These are phyloP conservation scores for Hecatera dysodea DNA, from an alignment of 2,888 invertebrate genomes.

Conservation along the genomic window DNA sequence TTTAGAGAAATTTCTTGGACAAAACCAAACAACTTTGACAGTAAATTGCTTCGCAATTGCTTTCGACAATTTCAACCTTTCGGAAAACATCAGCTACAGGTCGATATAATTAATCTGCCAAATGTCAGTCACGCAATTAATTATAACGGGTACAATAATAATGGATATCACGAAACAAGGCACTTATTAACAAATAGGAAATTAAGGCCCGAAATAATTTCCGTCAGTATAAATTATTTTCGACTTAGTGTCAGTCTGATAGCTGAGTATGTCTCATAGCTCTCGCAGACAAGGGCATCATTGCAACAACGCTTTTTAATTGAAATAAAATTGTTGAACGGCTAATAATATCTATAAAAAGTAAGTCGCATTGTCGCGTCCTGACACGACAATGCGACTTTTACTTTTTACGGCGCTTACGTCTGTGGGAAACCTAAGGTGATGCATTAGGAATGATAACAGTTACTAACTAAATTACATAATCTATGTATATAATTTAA, in stretches of 20 bases:
- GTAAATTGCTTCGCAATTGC: slow-evolving; percentile 6
- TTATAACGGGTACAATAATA: slow-evolving; percentile 37
- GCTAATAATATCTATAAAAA: too few relatives aligned
- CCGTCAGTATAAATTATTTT: slow-evolving; percentile 11
- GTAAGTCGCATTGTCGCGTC: too few relatives aligned
- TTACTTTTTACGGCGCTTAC: too few relatives aligned
- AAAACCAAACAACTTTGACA: neutral
- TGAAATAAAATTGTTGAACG: too few relatives aligned
- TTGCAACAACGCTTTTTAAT: neutral
- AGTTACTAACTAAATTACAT: too few relatives aligned
- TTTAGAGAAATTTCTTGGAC: neutral
- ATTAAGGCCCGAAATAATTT: slow-evolving; percentile 16
- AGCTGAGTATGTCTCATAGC: neutral
- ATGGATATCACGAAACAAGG: slow-evolving; percentile 9
- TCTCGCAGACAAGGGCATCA: neutral
- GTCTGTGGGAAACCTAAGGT: too few relatives aligned
- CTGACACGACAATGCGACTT: too few relatives aligned
- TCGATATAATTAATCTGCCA: slow-evolving; percentile 47
- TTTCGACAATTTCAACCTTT: slow-evolving; percentile 6
- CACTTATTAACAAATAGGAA: slow-evolving; percentile 21
- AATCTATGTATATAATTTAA: too few relatives aligned
- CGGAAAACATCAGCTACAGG: slow-evolving; percentile 11
- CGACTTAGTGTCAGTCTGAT: neutral
- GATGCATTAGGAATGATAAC: too few relatives aligned
- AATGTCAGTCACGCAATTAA: slow-evolving; percentile 49